These are phyloP conservation scores for Stegophylla sp. DNA, from an alignment of 2,888 invertebrate species.

Conservation along the genomic window DNA sequence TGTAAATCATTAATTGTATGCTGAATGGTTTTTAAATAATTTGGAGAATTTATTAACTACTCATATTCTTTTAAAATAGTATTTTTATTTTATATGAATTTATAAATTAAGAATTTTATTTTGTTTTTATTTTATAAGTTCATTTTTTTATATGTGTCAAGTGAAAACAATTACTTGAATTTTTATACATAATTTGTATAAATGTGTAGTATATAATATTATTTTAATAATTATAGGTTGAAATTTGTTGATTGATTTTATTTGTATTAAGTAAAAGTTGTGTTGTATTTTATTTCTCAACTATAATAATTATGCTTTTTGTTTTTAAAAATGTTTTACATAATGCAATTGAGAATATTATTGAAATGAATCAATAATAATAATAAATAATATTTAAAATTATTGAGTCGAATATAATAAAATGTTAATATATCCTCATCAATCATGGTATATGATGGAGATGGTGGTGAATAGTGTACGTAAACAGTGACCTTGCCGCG, in stretches of 20 bases:
- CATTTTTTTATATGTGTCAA: neutral
- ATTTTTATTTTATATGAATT: neutral
- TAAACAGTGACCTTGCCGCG: conserved; percentile 58
- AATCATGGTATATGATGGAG: conserved; percentile 15
- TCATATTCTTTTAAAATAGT: neutral
- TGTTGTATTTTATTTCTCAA: neutral
- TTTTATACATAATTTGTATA: neutral
- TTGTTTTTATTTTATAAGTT: neutral
- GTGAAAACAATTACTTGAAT: neutral
- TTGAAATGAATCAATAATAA: neutral
- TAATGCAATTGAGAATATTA: neutral
- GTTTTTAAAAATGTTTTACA: neutral
- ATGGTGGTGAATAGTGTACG: conserved; percentile 27
- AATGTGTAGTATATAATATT: neutral
- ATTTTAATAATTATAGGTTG: neutral
- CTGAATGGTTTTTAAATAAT: neutral
- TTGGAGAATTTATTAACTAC: neutral
- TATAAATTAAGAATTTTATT: neutral
- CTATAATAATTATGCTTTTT: neutral
- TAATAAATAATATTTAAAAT: conserved; percentile 18
- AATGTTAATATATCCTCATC: conserved; percentile 31
- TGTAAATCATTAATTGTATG: neutral
- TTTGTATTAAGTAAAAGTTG: neutral
- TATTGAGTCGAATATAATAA: conserved; percentile 20
- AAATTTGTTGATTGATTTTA: neutral